A percentile compares a stretch with the other conserved stretches of the same genome.
These are phyloP conservation scores for Moxostoma hubbsi DNA, from an alignment of 2,797 vertebrate species.

Conservation along the genomic window DNA sequence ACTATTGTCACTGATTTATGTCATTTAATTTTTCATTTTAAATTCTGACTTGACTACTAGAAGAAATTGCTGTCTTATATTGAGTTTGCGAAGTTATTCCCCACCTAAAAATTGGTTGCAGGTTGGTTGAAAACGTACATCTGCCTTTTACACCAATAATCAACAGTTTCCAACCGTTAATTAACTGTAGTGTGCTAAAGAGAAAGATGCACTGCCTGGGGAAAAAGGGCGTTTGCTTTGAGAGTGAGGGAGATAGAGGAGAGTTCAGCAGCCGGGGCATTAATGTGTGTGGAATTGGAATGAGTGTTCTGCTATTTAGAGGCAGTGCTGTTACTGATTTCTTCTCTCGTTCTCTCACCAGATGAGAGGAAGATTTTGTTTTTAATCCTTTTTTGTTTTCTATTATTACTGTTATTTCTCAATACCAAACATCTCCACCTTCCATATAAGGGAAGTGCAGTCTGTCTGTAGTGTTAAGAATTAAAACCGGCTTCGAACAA, in stretches of 20 bases:
- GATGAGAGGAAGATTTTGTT: slow-evolving; percentile 28
- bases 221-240: not conserved
- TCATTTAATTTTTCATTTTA: too few species aligned
- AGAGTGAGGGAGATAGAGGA: slow-evolving; percentile 1
- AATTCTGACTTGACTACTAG: too few species aligned
- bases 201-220: not conserved
- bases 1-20: too few species aligned
- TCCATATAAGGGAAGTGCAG: not conserved
- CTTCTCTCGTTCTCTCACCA: not conserved
- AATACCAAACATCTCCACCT: not conserved
- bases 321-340: slow-evolving; percentile 4
- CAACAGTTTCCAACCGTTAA: not conserved
- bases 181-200: not conserved
- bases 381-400: not conserved
- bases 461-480: not conserved
- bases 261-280: not conserved
- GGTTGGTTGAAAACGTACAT: too few species aligned
- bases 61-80: too few species aligned
- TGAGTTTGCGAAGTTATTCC: too few species aligned
- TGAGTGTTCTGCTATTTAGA: slow-evolving; percentile 17
- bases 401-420: not conserved
- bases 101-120: too few species aligned
- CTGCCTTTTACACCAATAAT: too few species aligned
- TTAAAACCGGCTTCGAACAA: not conserved
- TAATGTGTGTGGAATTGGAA: slow-evolving; percentile 39